phyloP scores from a whole-genome alignment of 2,113 vertebrate species.

The Dissostichus mawsoni region DNA sequence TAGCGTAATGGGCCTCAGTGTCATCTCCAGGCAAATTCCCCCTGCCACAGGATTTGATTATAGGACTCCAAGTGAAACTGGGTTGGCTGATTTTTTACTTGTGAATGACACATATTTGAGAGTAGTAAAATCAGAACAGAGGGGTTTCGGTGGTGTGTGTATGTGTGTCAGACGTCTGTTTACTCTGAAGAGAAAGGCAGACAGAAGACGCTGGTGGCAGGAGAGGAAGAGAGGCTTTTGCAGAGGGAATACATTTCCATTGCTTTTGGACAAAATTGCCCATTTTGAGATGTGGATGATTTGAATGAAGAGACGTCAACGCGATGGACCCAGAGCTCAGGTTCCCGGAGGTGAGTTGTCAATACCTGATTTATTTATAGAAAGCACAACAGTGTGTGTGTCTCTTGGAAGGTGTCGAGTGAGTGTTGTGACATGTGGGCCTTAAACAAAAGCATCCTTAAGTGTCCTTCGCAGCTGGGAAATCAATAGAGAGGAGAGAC shows the following conservation, averaged over 20 bases:
- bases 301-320: slow-evolving; percentile 16
- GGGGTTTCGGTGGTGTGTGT: slow-evolving; percentile 37
- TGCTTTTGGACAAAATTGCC: background rate
- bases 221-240: slow-evolving; percentile 18
- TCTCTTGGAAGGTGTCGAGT: background rate
- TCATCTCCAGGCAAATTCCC: slow-evolving; percentile 28
- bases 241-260: background rate
- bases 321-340: slow-evolving; percentile 74
- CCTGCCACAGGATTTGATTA: slow-evolving; percentile 53
- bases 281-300: background rate
- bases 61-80: slow-evolving; percentile 63
- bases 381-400: background rate
- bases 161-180: slow-evolving; percentile 59
- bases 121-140: slow-evolving; percentile 61
- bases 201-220: slow-evolving; percentile 22
- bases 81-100: slow-evolving; percentile 70
- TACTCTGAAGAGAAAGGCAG: slow-evolving; percentile 47
- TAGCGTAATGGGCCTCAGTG: slow-evolving; percentile 14
- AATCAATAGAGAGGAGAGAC: background rate
- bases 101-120: slow-evolving; percentile 71
- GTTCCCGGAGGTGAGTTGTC: slow-evolving; percentile 69
- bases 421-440: slow-evolving; percentile 5
- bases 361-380: slow-evolving; percentile 11
- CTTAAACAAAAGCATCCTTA: background rate
- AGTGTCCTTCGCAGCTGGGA: background rate